These are phyloP conservation scores for Lethenteron reissneri DNA, from an alignment of 2,113 vertebrate genomes.

Conservation along the genomic window DNA sequence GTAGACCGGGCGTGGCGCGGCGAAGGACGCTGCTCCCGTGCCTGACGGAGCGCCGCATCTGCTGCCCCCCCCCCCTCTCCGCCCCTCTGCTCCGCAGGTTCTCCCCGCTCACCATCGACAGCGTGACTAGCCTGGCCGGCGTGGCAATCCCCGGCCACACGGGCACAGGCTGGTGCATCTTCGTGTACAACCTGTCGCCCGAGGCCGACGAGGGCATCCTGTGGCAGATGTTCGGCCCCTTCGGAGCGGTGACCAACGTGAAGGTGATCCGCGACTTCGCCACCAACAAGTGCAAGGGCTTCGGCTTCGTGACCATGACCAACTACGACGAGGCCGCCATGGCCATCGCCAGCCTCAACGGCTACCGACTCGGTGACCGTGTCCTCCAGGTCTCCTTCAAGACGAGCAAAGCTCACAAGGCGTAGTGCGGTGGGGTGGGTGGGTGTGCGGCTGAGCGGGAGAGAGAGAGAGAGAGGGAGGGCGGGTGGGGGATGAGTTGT, in stretches of 20 bases:
- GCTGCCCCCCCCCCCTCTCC: too few relatives aligned
- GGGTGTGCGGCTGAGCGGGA: too few relatives aligned
- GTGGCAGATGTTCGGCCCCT: conserved; percentile 99
- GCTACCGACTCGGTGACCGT: conserved; percentile 90
- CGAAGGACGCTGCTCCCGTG: too few relatives aligned
- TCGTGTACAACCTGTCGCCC: conserved; percentile 93
- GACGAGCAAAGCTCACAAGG: conserved; percentile 99
- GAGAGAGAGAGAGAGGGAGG: too few relatives aligned
- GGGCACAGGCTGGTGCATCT: conserved; percentile 94
- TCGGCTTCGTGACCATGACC: conserved; percentile 99
- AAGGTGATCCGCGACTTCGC: conserved; percentile 98
- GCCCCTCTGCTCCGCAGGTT: conserved; percentile 38
- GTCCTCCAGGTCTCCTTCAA: conserved; percentile 98
- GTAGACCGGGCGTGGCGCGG: too few relatives aligned
- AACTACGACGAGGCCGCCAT: conserved; percentile 97
- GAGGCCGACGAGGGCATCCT: conserved; percentile 95
- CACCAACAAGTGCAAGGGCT: conserved; percentile 99
- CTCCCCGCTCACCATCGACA: conserved; percentile 91
- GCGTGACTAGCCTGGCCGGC: conserved; percentile 90
- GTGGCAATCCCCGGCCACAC: conserved; percentile 92
- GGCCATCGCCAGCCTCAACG: conserved; percentile 95
- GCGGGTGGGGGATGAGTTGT: too few relatives aligned
- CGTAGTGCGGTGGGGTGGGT: conserved; percentile 27
- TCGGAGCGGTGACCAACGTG: conserved; percentile 93
- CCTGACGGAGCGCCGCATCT: too few relatives aligned